Percentiles rank a stretch among this genome's conserved stretches.
These are phyloP conservation scores for Sigmodon hispidus DNA, from an alignment of 2,113 vertebrate species.

Conservation along the genomic window DNA sequence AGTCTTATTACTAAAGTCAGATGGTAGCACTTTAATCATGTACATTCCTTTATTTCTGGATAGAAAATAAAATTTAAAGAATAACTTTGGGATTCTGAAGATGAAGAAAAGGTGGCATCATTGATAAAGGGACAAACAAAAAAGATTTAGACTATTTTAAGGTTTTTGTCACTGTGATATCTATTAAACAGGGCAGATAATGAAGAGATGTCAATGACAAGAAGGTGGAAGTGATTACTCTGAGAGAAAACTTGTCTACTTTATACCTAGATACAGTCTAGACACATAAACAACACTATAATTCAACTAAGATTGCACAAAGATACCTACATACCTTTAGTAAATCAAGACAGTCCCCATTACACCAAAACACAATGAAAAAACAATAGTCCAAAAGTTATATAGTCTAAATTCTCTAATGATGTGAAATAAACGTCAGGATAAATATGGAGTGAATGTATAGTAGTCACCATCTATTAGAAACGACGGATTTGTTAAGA, in stretches of 20 bases:
- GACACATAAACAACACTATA: neutral
- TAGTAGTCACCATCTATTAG: no score
- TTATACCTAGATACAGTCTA: neutral
- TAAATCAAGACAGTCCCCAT: neutral
- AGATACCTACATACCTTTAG: neutral
- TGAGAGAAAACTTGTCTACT: conserved; percentile 26
- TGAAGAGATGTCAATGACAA: neutral
- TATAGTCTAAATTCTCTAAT: neutral
- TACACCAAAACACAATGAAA: neutral
- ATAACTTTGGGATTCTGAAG: neutral
- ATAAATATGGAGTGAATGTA: neutral
- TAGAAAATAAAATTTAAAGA: neutral
- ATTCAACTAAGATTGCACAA: neutral
- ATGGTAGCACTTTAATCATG: neutral
- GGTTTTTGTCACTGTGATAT: neutral
- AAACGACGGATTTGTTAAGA: neutral
- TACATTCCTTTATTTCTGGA: neutral
- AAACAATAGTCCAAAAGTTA: neutral
- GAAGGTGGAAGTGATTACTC: neutral
- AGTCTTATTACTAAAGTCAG: neutral
- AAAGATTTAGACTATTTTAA: neutral
- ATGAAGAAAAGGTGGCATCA: neutral
- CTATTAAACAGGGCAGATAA: neutral
- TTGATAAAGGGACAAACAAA: neutral
- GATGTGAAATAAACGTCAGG: neutral